phyloP scores from a whole-genome alignment of 1,140 invertebrate species.

The Eueides isabella region DNA sequence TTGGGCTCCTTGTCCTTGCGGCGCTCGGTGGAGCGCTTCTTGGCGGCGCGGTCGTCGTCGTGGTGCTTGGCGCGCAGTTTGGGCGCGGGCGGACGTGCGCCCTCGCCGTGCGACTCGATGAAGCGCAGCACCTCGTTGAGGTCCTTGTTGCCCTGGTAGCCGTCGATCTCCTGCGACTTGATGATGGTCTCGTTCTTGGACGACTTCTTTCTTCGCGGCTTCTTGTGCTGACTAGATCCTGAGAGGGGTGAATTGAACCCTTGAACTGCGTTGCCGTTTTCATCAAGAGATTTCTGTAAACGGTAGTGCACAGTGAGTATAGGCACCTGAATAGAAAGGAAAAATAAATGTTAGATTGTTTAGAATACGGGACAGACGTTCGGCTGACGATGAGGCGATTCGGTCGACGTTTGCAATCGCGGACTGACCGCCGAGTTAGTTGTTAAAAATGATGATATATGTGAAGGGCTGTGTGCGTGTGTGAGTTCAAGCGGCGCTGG shows the following conservation, averaged over 20 bases:
- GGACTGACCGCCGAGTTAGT: constrained; percentile 6
- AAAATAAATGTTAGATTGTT: constrained; percentile 50
- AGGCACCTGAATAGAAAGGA: constrained; percentile 58
- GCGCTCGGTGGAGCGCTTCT: constrained; percentile 75
- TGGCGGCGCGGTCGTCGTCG: constrained; percentile 71
- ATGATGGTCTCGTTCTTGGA: constrained; percentile 85
- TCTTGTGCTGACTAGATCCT: constrained; percentile 82
- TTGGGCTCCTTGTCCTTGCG: constrained; percentile 77
- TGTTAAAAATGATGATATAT: constrained; percentile 3
- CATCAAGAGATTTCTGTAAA: constrained; percentile 85
- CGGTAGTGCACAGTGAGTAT: constrained; percentile 57
- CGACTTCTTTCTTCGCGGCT: constrained; percentile 82
- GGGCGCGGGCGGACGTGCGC: constrained; percentile 53
- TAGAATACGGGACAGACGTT: constrained; percentile 32
- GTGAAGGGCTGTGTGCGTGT: constrained; percentile 14
- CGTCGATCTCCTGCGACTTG: constrained; percentile 85
- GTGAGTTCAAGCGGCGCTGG: constrained; percentile 14
- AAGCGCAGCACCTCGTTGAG: constrained; percentile 82
- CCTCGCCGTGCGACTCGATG: constrained; percentile 81
- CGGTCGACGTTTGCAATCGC: constrained; percentile 17
- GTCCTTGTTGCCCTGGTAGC: constrained; percentile 85
- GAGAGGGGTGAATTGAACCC: constrained; percentile 79
- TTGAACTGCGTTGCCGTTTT: constrained; percentile 86
- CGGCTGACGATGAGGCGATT: constrained; percentile 11
- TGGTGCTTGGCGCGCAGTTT: constrained; percentile 72